These are phyloP conservation scores for Galaxias olidus DNA, from an alignment of 2,797 vertebrate genomes.

Conservation along the genomic window DNA sequence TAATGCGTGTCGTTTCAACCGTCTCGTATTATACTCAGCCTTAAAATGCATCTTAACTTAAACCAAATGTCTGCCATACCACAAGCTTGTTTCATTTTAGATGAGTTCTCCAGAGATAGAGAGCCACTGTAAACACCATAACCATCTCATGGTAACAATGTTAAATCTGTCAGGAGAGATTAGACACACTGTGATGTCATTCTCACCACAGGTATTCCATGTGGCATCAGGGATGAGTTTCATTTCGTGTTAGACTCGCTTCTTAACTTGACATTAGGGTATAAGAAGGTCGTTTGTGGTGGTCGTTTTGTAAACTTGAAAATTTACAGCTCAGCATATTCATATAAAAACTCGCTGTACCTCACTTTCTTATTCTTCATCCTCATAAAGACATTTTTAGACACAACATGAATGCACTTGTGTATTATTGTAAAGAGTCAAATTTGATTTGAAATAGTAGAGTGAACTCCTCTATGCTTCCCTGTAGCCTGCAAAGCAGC, in stretches of 20 bases:
- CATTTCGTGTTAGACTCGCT: not conserved
- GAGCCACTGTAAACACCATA: constrained; percentile 38
- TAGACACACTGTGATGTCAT: constrained; percentile 41
- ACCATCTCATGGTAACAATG: constrained; percentile 43
- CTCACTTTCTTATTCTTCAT: too few relatives aligned
- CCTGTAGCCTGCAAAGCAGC: constrained; percentile 43
- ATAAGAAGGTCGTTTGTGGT: too few relatives aligned
- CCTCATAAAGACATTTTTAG: too few relatives aligned
- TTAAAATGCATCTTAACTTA: not conserved
- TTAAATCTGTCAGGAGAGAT: constrained; percentile 46
- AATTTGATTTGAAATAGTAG: too few relatives aligned
- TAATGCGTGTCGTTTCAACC: too few relatives aligned
- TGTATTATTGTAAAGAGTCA: too few relatives aligned
- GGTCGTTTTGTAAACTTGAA: too few relatives aligned
- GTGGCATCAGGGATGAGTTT: constrained; percentile 14
- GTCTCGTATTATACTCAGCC: too few relatives aligned
- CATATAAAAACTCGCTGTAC: too few relatives aligned
- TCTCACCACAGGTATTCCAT: constrained; percentile 35
- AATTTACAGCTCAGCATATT: too few relatives aligned
- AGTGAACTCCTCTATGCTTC: constrained; percentile 24
- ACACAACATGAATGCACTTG: too few relatives aligned
- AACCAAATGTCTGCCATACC: not conserved
- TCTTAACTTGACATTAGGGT: too few relatives aligned
- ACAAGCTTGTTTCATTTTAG: constrained; percentile 30
- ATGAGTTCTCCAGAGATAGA: constrained; percentile 48